Conservation (phyloP, 2,888 invertebrate genomes). For the Pseudococcus viburni region DNA sequence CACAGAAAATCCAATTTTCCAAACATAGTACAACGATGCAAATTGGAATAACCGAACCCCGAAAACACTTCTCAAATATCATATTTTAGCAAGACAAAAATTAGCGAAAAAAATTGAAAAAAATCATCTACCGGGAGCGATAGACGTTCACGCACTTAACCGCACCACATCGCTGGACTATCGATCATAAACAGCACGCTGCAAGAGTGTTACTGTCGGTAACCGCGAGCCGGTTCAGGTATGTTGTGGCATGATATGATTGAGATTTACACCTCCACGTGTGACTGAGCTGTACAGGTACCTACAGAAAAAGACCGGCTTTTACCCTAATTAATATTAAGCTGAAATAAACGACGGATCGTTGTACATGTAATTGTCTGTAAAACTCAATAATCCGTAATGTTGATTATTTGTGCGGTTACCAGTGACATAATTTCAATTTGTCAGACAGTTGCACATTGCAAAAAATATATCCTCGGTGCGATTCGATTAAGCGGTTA, state of each 20-base stretch:
- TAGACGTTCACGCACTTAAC: neutral
- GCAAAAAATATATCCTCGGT: neutral
- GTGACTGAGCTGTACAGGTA: neutral
- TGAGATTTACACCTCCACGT: conserved; percentile 47
- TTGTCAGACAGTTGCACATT: conserved; percentile 36
- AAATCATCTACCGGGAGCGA: neutral
- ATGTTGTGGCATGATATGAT: conserved; percentile 19
- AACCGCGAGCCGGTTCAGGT: conserved; percentile 50
- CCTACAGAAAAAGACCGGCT: neutral
- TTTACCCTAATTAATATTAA: conserved; percentile 42
- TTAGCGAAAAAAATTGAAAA: neutral
- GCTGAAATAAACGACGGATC: neutral
- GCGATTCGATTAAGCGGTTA: conserved; percentile 3
- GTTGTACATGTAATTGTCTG: conserved; percentile 22
- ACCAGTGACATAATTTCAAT: conserved; percentile 21
- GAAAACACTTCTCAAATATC: conserved; percentile 30
- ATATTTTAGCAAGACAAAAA: conserved; percentile 38
- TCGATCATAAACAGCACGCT: conserved; percentile 29
- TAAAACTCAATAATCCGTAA: conserved; percentile 9
- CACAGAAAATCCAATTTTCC: conserved; percentile 60
- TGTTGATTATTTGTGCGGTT: conserved; percentile 44
- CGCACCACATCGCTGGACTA: conserved; percentile 33
- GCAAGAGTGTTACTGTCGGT: conserved; percentile 29
- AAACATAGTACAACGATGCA: conserved; percentile 33
- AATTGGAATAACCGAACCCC: conserved; percentile 4